A percentile compares a stretch with the other conserved stretches of the same genome.
phyloP scores from a whole-genome alignment of 2,113 vertebrate species.

The Clarias gariepinus region DNA sequence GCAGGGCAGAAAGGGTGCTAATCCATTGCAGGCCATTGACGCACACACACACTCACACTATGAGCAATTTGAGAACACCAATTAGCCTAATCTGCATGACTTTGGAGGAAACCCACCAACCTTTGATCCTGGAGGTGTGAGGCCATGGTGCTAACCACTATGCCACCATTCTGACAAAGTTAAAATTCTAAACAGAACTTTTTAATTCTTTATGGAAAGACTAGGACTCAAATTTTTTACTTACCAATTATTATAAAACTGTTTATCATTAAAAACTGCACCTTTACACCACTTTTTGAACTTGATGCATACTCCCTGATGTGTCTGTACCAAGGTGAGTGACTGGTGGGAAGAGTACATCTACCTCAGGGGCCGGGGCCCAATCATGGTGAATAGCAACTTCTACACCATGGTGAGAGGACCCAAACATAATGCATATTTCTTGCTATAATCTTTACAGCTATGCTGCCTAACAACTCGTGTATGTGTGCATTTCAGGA shows the following conservation, averaged over 20 bases:
- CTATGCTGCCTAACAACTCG: not conserved
- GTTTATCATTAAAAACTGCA: not conserved
- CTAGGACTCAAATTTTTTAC: not conserved
- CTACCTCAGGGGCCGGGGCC: constrained; percentile 84
- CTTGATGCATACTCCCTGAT: not conserved
- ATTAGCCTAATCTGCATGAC: too few relatives aligned
- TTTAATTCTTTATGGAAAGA: not conserved
- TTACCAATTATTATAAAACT: not conserved
- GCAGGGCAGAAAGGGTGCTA: too few relatives aligned
- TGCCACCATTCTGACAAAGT: too few relatives aligned
- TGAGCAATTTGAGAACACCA: too few relatives aligned
- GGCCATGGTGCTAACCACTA: too few relatives aligned
- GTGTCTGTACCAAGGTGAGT: constrained; percentile 60
- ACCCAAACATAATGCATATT: not conserved
- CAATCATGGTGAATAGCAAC: constrained; percentile 97
- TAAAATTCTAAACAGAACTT: not conserved
- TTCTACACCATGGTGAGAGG: constrained; percentile 88
- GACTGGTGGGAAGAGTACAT: constrained; percentile 88
- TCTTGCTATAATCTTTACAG: not conserved
- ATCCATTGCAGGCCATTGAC: too few relatives aligned
- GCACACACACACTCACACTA: too few relatives aligned
- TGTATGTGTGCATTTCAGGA: constrained; percentile 72
- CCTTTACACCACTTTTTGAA: not conserved
- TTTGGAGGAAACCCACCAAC: too few relatives aligned
- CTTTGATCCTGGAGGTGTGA: too few relatives aligned